These are phyloP conservation scores for Dryas iulia DNA, from an alignment of 1,140 invertebrate genomes.

Conservation along the genomic window DNA sequence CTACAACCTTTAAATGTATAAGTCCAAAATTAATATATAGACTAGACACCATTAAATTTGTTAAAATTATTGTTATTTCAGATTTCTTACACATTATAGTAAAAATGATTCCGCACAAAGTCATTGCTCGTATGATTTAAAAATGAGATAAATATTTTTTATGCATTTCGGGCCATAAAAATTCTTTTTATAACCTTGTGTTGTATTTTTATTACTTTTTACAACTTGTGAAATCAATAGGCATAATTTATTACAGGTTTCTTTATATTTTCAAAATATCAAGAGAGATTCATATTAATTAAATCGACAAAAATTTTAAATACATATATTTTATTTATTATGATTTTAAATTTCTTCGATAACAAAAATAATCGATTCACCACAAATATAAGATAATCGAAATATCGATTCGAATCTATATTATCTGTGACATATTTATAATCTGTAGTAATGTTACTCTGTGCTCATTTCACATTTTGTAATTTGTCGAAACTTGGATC, in stretches of 20 bases:
- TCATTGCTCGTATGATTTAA: background rate
- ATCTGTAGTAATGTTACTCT: background rate
- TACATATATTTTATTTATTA: no score
- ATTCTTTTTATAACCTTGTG: background rate
- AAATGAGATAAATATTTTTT: background rate
- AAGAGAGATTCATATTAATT: no score
- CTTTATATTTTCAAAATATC: no score
- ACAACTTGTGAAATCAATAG: background rate
- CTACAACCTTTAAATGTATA: no score
- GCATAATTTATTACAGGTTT: no score
- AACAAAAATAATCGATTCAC: no score
- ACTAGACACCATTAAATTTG: no score
- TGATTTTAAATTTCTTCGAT: no score
- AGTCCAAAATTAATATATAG: no score
- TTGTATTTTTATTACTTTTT: no score
- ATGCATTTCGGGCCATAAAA: background rate
- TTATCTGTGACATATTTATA: background rate
- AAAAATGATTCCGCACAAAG: background rate
- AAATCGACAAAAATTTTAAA: no score
- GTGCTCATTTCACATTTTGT: conserved; percentile 1
- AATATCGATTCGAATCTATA: background rate
- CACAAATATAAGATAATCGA: background rate
- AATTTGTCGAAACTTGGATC: background rate
- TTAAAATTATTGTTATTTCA: background rate
- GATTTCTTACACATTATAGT: background rate